A percentile compares a stretch with the other conserved stretches of the same genome.
Conservation (phyloP, 2,888 invertebrate genomes). For the Gari tellinella region DNA sequence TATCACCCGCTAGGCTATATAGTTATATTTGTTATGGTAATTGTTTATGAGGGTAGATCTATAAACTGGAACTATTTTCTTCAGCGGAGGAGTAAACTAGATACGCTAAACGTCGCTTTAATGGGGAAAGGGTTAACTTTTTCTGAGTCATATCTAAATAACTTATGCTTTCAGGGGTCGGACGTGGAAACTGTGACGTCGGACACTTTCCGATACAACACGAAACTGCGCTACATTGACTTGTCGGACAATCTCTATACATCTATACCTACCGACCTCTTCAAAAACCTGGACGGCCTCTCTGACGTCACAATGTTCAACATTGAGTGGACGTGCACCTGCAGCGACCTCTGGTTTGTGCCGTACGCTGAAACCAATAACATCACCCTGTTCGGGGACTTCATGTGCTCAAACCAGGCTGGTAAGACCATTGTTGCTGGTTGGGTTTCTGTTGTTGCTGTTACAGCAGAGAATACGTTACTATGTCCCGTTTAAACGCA, state of each 20-base stretch:
- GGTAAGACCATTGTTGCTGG: too few relatives aligned
- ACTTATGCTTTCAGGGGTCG: slow-evolving; percentile 49
- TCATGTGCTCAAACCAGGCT: slow-evolving; percentile 29
- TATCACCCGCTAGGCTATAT: too few relatives aligned
- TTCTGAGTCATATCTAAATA: too few relatives aligned
- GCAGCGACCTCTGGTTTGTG: slow-evolving; percentile 61
- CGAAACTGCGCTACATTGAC: slow-evolving; percentile 46
- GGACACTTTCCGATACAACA: slow-evolving; percentile 56
- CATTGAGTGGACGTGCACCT: slow-evolving; percentile 61
- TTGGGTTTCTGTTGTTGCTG: too few relatives aligned
- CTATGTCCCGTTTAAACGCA: too few relatives aligned
- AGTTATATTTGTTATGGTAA: too few relatives aligned
- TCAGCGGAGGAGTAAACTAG: too few relatives aligned
- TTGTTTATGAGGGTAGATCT: too few relatives aligned
- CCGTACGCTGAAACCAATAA: slow-evolving; percentile 47
- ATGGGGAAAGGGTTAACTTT: too few relatives aligned
- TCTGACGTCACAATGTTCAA: slow-evolving; percentile 42
- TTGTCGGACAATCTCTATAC: slow-evolving; percentile 58
- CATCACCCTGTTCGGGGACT: slow-evolving; percentile 59
- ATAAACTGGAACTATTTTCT: too few relatives aligned
- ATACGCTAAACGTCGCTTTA: too few relatives aligned
- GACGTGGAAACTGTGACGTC: slow-evolving; percentile 37
- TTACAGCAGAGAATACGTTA: too few relatives aligned
- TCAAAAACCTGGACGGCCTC: slow-evolving; percentile 42
- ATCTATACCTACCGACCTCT: slow-evolving; percentile 45